phyloP scores from a whole-genome alignment of 2,888 invertebrate genomes.

The Drosophila fulvimacula region DNA sequence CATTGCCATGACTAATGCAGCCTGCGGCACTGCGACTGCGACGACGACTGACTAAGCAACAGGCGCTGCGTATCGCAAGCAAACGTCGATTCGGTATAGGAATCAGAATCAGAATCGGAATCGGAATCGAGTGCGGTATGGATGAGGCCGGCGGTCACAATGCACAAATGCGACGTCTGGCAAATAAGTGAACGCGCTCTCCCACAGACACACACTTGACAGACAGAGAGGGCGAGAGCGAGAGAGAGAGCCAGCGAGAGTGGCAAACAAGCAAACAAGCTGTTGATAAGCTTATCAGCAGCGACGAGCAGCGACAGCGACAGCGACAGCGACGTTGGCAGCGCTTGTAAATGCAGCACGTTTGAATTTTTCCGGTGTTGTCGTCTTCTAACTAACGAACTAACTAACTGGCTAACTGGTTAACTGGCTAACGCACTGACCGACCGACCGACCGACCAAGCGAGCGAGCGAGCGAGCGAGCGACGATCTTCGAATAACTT shows the following conservation, averaged over 20 bases:
- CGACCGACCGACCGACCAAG: neutral
- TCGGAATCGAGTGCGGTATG: slow-evolving; percentile 27
- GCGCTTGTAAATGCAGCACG: slow-evolving; percentile 40
- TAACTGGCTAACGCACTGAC: neutral
- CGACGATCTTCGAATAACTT: neutral
- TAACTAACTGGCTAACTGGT: neutral
- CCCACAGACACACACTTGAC: neutral
- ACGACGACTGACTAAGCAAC: slow-evolving; percentile 33
- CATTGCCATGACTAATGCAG: slow-evolving; percentile 72
- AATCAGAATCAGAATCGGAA: slow-evolving; percentile 10
- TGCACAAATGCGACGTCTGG: slow-evolving; percentile 48
- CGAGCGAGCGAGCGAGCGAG: too few relatives aligned
- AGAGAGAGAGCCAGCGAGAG: slow-evolving; percentile 3
- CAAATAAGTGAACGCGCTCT: slow-evolving; percentile 47
- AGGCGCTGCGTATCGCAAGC: slow-evolving; percentile 29
- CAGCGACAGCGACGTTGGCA: slow-evolving; percentile 1
- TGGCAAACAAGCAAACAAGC: slow-evolving; percentile 37
- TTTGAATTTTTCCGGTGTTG: slow-evolving; percentile 41
- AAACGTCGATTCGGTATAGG: too few relatives aligned
- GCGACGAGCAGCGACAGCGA: slow-evolving; percentile 10
- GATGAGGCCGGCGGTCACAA: slow-evolving; percentile 17
- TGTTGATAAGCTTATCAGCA: slow-evolving; percentile 75
- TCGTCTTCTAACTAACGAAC: neutral
- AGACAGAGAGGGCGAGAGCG: neutral
- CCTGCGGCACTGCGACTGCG: slow-evolving; percentile 11